Conservation (phyloP, 2,797 vertebrate species). For the Okamejei kenojei region DNA sequence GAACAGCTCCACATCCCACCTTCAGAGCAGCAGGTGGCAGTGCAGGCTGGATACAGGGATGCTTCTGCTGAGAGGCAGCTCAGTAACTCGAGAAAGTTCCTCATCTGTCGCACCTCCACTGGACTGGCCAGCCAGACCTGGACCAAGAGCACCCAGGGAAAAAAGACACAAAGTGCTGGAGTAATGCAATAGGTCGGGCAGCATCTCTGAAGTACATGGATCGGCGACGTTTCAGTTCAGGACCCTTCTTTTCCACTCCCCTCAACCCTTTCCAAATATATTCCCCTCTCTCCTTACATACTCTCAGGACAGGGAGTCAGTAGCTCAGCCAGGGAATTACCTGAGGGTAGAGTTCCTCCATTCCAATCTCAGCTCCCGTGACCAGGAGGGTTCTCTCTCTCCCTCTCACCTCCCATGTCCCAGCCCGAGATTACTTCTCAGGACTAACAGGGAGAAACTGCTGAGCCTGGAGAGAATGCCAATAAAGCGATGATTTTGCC, state of each 20-base stretch:
- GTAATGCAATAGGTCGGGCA: no score
- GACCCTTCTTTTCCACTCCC: no score
- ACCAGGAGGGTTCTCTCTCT: not conserved
- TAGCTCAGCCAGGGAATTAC: not conserved
- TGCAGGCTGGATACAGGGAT: not conserved
- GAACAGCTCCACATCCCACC: not conserved
- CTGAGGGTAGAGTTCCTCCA: no score
- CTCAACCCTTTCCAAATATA: no score
- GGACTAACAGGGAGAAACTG: not conserved
- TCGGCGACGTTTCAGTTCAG: no score
- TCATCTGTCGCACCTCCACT: not conserved
- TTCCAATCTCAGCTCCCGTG: not conserved
- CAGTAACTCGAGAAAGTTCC: not conserved
- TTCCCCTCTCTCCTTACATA: no score
- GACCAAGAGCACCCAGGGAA: not conserved
- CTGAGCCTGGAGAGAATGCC: not conserved
- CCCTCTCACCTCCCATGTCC: not conserved
- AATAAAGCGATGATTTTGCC: not conserved
- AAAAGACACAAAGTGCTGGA: no score
- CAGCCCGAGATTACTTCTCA: no score
- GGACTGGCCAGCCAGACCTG: not conserved
- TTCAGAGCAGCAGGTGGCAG: not conserved
- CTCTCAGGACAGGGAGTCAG: not conserved
- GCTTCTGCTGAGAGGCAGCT: not conserved
- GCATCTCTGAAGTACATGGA: no score